Conservation (phyloP, 1,140 invertebrate genomes). For the Streblospio benedicti region DNA sequence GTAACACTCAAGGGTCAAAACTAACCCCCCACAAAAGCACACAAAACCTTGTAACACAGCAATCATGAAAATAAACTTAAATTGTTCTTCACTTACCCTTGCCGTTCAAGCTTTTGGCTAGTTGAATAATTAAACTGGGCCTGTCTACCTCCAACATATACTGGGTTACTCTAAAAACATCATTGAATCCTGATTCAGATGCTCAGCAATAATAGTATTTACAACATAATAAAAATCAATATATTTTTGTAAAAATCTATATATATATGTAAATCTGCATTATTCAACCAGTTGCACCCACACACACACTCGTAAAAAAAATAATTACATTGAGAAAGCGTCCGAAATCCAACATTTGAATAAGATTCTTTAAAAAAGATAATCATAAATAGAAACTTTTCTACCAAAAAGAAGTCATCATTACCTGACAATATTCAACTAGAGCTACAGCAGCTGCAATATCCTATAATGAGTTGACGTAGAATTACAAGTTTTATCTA, state of each 20-base stretch:
- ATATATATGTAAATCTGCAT: background rate
- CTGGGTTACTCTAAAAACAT: conserved; percentile 32
- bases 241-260: background rate
- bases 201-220: background rate
- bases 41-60: background rate
- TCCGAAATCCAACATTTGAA: background rate
- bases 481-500: background rate
- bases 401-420: conserved; percentile 1
- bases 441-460: conserved; percentile 19
- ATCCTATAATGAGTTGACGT: conserved; percentile 15
- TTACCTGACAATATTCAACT: conserved; percentile 32
- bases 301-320: too few species aligned
- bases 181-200: background rate
- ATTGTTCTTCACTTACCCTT: conserved; percentile 26
- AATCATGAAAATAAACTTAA: background rate
- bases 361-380: background rate
- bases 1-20: background rate
- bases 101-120: conserved; percentile 47
- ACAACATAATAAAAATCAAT: background rate
- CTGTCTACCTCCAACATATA: conserved; percentile 42
- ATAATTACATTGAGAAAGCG: too few species aligned
- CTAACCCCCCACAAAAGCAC: background rate
- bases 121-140: conserved; percentile 50
- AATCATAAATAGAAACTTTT: background rate
- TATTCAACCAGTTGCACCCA: too few species aligned